A percentile compares a stretch with the other conserved stretches of the same genome.
These are phyloP conservation scores for Phylloscopus collybita DNA, from an alignment of 2,797 vertebrate species.

Conservation along the genomic window DNA sequence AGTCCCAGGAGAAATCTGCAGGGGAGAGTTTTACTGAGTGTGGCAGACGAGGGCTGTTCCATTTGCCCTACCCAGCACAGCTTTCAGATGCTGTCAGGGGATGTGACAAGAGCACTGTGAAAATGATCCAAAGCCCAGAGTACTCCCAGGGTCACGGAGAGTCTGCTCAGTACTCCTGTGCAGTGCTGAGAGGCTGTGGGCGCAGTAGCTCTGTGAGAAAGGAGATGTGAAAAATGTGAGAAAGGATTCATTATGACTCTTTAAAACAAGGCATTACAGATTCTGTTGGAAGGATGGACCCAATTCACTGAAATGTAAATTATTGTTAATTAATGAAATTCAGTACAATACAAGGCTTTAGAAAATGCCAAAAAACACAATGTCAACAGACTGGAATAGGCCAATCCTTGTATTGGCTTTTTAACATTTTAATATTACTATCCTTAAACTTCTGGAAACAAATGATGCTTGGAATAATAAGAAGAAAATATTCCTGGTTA, in stretches of 20 bases:
- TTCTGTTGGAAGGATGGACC: neutral
- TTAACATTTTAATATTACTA: neutral
- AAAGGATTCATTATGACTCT: neutral
- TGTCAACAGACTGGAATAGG: neutral
- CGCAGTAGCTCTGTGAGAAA: neutral
- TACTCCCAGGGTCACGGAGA: accelerated
- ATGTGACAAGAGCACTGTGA: neutral
- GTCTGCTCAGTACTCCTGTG: neutral
- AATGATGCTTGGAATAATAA: neutral
- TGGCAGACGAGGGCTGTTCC: neutral
- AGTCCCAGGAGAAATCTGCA: neutral
- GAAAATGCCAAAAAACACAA: neutral
- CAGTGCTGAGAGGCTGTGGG: neutral
- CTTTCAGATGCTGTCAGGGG: neutral
- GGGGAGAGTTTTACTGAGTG: neutral
- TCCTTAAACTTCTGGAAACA: neutral
- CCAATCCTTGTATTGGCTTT: neutral
- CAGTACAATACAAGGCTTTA: neutral
- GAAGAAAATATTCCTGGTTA: neutral
- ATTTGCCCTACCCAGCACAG: neutral
- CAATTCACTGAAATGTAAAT: neutral
- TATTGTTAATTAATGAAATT: neutral
- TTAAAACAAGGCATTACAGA: neutral
- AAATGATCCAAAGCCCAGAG: neutral
- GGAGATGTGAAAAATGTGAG: neutral